Base-by-base conservation (phyloP, 2,113 vertebrate genomes). In the Ceratotherium simum region DNA sequence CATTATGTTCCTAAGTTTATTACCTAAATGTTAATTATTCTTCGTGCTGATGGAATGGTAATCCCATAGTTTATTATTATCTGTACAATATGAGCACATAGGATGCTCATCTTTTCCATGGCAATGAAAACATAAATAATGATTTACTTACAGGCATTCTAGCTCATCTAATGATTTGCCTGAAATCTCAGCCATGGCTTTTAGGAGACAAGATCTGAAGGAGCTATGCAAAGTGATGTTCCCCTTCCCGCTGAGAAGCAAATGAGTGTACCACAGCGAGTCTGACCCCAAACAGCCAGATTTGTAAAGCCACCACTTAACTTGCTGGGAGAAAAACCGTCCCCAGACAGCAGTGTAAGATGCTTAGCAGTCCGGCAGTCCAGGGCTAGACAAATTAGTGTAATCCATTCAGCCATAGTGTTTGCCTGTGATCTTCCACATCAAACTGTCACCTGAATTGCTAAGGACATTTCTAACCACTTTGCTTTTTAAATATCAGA, bases 201-300 rank as follows among this genome's bases (percentile, higher is more conserved):
- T 97, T 95, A 94, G 18, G 64, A 91, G 67, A 81, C 1, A 6
- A 90, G 95, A 76, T 86, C 21, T 84, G 93, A 97, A 88, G 95
- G 86, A 27, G 14, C 86, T 72, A 36, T 48, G 87, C 60, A 92
- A 94, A 96, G 86, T 58, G 94, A 97, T 96, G 97, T 42, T 97
- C 97, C 86, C 27, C 78, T 95, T 92, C 97, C 96, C 88, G 96
- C 90, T 95, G 96, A 70, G 96, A 95, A 97, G 91, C 95, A 92
- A 97, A 97, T 96, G 95, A 97, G 93, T 12, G n/a, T 60, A 17
- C 67, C 13, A 62, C 75, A 81, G 83, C 11, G 18, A 80, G 91
- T 64, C 93, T 96, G 96, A 97, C 86, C 96, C 87, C 56, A 80
- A 85, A 88, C 60, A 75, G 92, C 48, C 67, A n/a, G 95, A 84